These are phyloP conservation scores for Calliphora vicina DNA, from an alignment of 1,140 invertebrate genomes.

Conservation along the genomic window DNA sequence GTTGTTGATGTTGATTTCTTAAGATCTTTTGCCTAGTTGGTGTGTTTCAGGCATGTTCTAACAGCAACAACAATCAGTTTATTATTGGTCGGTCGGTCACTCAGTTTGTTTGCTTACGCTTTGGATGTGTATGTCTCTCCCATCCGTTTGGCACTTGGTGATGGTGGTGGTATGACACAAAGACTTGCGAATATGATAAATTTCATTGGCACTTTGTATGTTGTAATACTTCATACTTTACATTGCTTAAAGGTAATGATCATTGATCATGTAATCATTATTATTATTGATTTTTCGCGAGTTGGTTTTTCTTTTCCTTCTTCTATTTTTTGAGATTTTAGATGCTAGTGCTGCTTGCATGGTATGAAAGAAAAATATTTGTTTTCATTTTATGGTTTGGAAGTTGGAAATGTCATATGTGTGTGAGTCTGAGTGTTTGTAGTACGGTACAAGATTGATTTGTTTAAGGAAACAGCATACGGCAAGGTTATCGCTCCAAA, in stretches of 20 bases:
- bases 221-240: constrained; percentile 28
- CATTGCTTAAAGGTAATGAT: constrained; percentile 27
- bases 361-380: neutral
- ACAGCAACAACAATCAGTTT: no score
- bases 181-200: constrained; percentile 29
- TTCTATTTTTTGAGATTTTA: neutral
- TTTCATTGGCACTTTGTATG: constrained; percentile 28
- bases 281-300: constrained; percentile 28
- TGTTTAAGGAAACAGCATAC: neutral
- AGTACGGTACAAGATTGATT: neutral
- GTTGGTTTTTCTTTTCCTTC: neutral
- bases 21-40: neutral
- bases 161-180: constrained; percentile 14
- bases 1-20: neutral
- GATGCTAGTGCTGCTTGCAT: no score
- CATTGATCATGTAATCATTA: constrained; percentile 30
- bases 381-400: no score
- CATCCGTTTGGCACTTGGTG: neutral
- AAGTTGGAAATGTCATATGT: no score
- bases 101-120: neutral
- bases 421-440: no score
- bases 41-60: neutral
- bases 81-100: neutral
- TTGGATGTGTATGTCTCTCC: neutral
- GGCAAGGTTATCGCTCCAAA: neutral